Conservation (phyloP, 2,797 vertebrate genomes). For the Heliangelus exortis region DNA sequence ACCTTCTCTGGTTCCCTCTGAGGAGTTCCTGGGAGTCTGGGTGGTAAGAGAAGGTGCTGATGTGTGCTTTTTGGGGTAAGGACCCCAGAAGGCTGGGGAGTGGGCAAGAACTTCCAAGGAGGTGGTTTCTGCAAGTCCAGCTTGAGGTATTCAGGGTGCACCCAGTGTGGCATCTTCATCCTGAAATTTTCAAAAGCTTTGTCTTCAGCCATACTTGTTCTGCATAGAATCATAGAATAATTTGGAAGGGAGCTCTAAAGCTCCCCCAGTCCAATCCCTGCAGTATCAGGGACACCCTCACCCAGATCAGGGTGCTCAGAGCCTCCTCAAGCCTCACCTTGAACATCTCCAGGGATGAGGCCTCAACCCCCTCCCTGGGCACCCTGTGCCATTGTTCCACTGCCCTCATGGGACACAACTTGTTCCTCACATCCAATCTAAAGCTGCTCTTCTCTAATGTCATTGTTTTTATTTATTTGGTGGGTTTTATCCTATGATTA, state of each 20-base stretch:
- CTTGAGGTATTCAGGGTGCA: background rate
- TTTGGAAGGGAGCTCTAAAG: too few species aligned
- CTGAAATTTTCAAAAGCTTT: background rate
- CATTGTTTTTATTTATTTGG: background rate
- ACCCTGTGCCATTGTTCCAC: too few species aligned
- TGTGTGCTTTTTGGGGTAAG: background rate
- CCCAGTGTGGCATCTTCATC: background rate
- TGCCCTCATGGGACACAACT: too few species aligned
- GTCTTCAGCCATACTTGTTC: background rate
- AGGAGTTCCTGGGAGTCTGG: background rate
- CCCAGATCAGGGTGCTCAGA: too few species aligned
- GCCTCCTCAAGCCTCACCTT: too few species aligned
- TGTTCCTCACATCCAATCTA: too few species aligned
- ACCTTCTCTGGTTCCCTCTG: background rate
- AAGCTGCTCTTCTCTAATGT: too few species aligned
- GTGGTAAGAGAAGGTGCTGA: background rate
- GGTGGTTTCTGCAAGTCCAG: background rate
- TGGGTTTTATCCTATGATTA: background rate
- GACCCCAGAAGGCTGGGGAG: background rate
- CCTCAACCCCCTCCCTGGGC: too few species aligned
- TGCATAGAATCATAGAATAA: too few species aligned
- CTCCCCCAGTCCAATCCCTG: too few species aligned
- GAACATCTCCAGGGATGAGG: too few species aligned
- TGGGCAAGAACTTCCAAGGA: background rate
- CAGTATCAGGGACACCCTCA: too few species aligned